These are phyloP conservation scores for Picus viridis DNA, from an alignment of 2,797 vertebrate species.

Conservation along the genomic window DNA sequence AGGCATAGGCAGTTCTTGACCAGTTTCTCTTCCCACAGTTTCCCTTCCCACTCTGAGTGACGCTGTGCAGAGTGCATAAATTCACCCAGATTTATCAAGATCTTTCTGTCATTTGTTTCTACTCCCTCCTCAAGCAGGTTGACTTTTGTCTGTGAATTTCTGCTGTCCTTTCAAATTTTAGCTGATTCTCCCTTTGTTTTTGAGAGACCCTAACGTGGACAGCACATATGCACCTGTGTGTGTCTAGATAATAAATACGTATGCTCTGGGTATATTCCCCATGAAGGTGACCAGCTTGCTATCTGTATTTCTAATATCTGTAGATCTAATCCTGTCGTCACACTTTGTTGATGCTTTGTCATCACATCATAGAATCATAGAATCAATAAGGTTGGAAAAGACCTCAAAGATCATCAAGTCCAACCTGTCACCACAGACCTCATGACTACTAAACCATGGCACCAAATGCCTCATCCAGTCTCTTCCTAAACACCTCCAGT, in stretches of 20 bases:
- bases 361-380: background rate
- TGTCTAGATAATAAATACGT: background rate
- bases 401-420: no score
- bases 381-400: no score
- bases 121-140: background rate
- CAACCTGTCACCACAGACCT: no score
- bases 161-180: background rate
- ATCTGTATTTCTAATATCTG: background rate
- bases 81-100: background rate
- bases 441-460: no score
- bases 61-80: background rate
- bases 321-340: background rate
- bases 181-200: background rate
- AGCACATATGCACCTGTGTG: rapidly evolving
- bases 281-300: background rate
- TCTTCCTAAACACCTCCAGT: no score
- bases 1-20: background rate
- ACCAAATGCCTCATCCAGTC: no score
- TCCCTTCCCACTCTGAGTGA: background rate
- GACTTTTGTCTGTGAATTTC: background rate
- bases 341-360: background rate
- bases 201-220: background rate
- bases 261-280: background rate
- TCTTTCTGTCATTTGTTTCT: background rate
- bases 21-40: background rate